These are phyloP conservation scores for Lutraria lutraria DNA, from an alignment of 2,888 invertebrate species.

Conservation along the genomic window DNA sequence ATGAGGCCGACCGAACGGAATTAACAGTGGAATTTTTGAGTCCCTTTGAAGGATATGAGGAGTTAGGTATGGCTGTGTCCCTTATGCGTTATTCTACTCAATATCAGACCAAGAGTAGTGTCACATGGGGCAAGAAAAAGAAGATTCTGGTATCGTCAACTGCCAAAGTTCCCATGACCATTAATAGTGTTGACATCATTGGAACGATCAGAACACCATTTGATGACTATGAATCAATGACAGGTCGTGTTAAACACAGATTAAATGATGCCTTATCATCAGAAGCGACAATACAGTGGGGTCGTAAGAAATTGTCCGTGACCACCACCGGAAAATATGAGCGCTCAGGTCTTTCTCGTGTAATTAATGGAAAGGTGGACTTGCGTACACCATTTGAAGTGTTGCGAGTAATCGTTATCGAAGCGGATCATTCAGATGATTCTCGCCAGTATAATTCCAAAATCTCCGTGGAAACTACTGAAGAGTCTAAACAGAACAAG, in stretches of 20 bases:
- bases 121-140: conserved; percentile 70
- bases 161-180: conserved; percentile 67
- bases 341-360: conserved; percentile 8
- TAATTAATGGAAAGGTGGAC: conserved; percentile 54
- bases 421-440: conserved; percentile 53
- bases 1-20: conserved; percentile 58
- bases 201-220: conserved; percentile 70
- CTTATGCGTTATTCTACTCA: conserved; percentile 57
- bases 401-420: conserved; percentile 51
- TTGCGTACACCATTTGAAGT: conserved; percentile 64
- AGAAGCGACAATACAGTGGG: conserved; percentile 56
- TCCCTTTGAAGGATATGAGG: conserved; percentile 69
- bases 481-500: conserved; percentile 36
- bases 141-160: conserved; percentile 63
- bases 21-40: conserved; percentile 67
- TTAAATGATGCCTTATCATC: conserved; percentile 49
- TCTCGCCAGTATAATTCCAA: conserved; percentile 43
- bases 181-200: conserved; percentile 61
- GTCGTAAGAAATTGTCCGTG: conserved; percentile 55
- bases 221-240: conserved; percentile 53
- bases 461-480: conserved; percentile 37
- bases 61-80: conserved; percentile 63
- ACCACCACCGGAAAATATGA: conserved; percentile 42
- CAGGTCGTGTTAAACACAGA: conserved; percentile 53
- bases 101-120: conserved; percentile 60